Base-by-base conservation (phyloP, 2,113 vertebrate genomes). In the Zootoca vivipara region DNA sequence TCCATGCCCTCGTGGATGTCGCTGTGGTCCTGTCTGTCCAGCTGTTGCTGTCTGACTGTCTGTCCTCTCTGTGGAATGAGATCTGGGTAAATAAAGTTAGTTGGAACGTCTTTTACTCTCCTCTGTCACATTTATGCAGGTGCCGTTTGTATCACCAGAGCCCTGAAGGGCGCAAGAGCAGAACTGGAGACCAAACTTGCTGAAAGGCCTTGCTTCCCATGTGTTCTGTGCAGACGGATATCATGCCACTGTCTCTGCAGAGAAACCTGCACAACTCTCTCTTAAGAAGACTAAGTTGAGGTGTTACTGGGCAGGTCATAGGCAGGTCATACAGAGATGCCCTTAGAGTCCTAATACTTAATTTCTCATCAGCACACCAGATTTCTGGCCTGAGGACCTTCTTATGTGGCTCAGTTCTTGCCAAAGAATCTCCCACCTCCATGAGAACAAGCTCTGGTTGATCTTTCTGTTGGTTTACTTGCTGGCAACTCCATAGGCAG, bases 71-170 rank as follows among this genome's bases (percentile, higher is more conserved):
- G 85, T 93, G 91, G 42, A 92, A 90, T 93, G 89, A 95, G 92
- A 92, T 84, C 3, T 4, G 85, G 93, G 88, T 82, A 92, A 95
- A 95, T 94, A 95, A 95, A 95, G 92, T 93, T 87, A 87, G 77
- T 95, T 90, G 89, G 90, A 87, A 89, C 0, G 0, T 0, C 1
- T 0, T 1, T 90, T 74, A 73, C 65, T 88, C 83, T 92, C 75
- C 62, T 86, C 87, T 69, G 22, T 90, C 28, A n/a, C 3, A 62
- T 38, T 56, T 79, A 40, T 79, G 7, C 78, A 30, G 78, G 28
- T 30, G 26, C 24, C 3, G 7, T 62, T 80, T 84, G 74, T 40
- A 42, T 9, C 33, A 22, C 10, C 38, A 79, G 80, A 77, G 56
- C 28, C n/a, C 72, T 38, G 18, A 40, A 58, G 40, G 8, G n/a